Evolutionary conservation across 2,113 vertebrate species (phyloP), one percentile per base, ranked within the genome.

Genomic region (Miniopterus natalensis): DNA sequence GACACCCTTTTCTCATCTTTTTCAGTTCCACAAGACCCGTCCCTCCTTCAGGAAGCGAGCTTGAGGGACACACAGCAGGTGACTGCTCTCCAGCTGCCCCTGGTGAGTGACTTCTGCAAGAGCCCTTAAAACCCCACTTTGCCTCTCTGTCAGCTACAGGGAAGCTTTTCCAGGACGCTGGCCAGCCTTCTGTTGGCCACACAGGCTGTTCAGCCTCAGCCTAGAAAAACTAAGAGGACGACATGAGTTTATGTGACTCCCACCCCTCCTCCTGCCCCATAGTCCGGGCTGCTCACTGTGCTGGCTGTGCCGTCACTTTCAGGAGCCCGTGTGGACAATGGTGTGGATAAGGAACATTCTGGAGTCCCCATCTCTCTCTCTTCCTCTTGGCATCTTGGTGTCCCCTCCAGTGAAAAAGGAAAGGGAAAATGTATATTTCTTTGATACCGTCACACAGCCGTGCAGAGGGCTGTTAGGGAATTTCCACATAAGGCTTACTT

Each of bases 71-170:
- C 20, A 1, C 95, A 95, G 57, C 96, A 87, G 2, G 27, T 90
- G 88, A 47, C 95, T 0, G 5, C 94, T 73, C 77, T 97, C n/a
- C 97, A 97, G 84, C 84, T 96, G 53, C 95, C 96, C n/a, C n/a
- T 15, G 96, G 97, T 98, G 81, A 98, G 97, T 97, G 68, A 68
- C 47, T 17, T 23, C 90, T 45, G 8, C 31, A 65, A 3, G 42
- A 55, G 47, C 42, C n/a, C n/a, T 25, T 80, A 65, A 29, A 71
- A 57, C 51, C 53, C 11, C 2, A 0, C 3, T 59, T 3, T 31
- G 11, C 61, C 49, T 59, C 45, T 61, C 49, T 47, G 20, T 78
- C 7, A 75, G 25, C 14, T 15, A 4, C 42, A 45, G n/a, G 59
- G 68, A 31, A 51, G 40, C 42, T 66, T 47, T 65, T 49, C 31